Base-by-base conservation (phyloP, 1,140 invertebrate species). In the Aphelinus certus region DNA sequence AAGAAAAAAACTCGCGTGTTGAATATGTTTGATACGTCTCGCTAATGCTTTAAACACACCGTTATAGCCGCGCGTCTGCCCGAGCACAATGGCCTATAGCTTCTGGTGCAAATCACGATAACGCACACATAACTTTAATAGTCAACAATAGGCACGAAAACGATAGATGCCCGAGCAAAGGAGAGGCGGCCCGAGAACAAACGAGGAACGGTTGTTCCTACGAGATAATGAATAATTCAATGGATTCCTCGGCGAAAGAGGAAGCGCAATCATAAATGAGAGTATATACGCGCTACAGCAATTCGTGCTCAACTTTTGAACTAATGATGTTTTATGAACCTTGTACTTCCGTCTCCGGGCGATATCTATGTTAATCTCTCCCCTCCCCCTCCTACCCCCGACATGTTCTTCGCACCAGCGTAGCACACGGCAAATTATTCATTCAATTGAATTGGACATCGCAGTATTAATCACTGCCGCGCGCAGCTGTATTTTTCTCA, bases 311-410 rank as follows among this genome's bases (percentile, higher is more conserved):
- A 60, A 71, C 58, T 51, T 72, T 72, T 72, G 60, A 72, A 56
- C 62, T 72, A 73, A 73, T 57, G 62, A 73, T 57, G 63, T 56
- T 72, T 72, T 72, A 72, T n/a, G 60, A 62, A 61, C 47, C 3
- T 10, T 47, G 26, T 61, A 49, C 67, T 69, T 69, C 56, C 67
- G 58, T 5, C 10, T 69, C 60, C 26, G 46, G 46, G 3, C n/a
- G 46, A 6, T 69, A 69, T 69, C 67, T 60, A 69, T 69, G 67
- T 48, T 60, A 69, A 67, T 67, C 7, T n/a, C 9, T n/a, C 43
- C 7, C 10, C 10, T 26, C 49, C n/a, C 63, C 26, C 26, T 26
- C 26, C 26, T 26, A 26, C n/a, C n/a, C 26, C 26, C 26, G 26
- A 26, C 26, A 26, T 26, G 26, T 26, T 26, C 26, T 26, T 26